Conservation (phyloP, 2,113 vertebrate genomes). For the Arenaria interpres region DNA sequence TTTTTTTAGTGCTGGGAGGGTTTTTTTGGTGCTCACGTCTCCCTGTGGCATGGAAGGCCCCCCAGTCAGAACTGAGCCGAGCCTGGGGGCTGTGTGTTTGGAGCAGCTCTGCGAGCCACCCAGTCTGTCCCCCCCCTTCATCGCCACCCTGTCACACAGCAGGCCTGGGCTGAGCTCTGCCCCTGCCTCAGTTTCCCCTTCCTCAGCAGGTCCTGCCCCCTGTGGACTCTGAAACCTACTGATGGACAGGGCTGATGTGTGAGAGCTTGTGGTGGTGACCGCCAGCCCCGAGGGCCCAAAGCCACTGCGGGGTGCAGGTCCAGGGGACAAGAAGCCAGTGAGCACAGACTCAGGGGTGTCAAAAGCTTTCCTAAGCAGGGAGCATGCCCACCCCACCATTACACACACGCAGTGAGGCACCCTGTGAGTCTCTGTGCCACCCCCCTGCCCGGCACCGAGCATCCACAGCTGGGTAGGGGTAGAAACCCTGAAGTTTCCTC, state of each 20-base stretch:
- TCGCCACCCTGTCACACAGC: accelerated
- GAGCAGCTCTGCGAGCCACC: not conserved
- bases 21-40: not conserved
- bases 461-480: not conserved
- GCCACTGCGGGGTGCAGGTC: not conserved
- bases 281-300: not conserved
- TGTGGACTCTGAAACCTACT: accelerated
- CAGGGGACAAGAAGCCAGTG: not conserved
- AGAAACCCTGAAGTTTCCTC: not conserved
- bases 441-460: accelerated
- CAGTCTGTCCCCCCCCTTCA: accelerated
- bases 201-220: not conserved
- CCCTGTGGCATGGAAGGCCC: too few species aligned
- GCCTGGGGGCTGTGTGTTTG: not conserved
- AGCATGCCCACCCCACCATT: accelerated
- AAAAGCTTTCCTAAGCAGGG: not conserved
- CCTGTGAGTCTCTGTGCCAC: accelerated
- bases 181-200: not conserved
- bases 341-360: not conserved
- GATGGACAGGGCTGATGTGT: not conserved
- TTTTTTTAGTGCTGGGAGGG: not conserved
- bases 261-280: not conserved
- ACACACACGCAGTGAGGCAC: accelerated
- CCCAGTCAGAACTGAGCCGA: not conserved
- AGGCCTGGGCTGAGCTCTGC: not conserved